Base-by-base conservation (phyloP, 1,140 invertebrate species). In the Drosophila simulans region DNA sequence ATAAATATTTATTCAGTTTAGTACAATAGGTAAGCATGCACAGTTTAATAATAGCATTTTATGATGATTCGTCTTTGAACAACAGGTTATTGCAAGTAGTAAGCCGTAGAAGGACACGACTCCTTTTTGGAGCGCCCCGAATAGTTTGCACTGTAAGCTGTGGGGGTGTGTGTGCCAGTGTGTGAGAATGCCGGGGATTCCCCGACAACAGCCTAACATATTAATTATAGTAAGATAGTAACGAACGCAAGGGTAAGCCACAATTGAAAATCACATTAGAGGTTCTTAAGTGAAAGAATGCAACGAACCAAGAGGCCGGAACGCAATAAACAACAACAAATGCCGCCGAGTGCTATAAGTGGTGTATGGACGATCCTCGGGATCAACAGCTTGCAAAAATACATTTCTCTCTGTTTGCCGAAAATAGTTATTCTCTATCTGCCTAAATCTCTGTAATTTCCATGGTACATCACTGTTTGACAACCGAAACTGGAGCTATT, bases 231-330 rank as follows among this genome's bases (percentile, higher is more conserved):
- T 59, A 62, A 60, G 63, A 68, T 88, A 76, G 48, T 52, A 89
- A 62, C 63, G 27, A 86, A 86, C 79, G 69, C 70, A 88, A 58
- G 46, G 63, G 39, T 86, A 88, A 88, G 83, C 84, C 83, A 86
- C 83, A 83, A 77, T 83, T 80, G 59, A 72, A 89, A 86, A 86
- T 86, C 83, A 86, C 83, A 88, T 86, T 52, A 58, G 71, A 59
- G 70, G 64, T 72, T 55, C 51, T 49, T 65, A 65, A 80, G 56
- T 70, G 60, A 49, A 52, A 59, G 31, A 62, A 72, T 78, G 39
- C 64, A 63, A 81, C 35, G 34, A 65, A 76, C 39, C 31, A 35
- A 59, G 46, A 75, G 27, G 42, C 54, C 45, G 54, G 49, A 76
- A 75, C 48, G 54, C 54, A 65, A 58, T 39, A 52, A 71, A 71